Base-by-base conservation (phyloP, 2,113 vertebrate genomes). In the Amblyopsis rosae region DNA sequence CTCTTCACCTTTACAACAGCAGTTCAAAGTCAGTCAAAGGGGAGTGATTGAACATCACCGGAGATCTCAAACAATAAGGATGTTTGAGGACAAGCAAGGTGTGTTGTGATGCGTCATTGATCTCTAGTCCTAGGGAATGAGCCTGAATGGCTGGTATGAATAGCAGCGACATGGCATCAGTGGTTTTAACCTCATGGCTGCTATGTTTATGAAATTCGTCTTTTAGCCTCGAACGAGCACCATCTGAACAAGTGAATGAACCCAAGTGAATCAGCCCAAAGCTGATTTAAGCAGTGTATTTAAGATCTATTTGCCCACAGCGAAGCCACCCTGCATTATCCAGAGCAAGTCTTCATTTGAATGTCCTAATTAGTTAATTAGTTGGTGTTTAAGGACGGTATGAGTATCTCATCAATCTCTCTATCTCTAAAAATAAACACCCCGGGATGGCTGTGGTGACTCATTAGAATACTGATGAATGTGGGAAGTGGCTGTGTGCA, bases 291-390 rank as follows among this genome's bases (percentile, higher is more conserved):
- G 83, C 83, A 64, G 65, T 55, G 71, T 79, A 80, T 81, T 72
- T 77, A 77, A 82, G 86, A 85, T 72, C 75, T 81, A 85, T 89
- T 87, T 86, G 85, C 83, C 81, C 83, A 77, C 75, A 81, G 75
- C 72, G 72, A 75, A 85, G 81, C 89, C 82, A 81, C 72, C 65
- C 81, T 76, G 87, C 85, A 90, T 88, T 90, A 90, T 89, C 82
- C 82, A 87, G 81, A 88, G 86, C 89, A 88, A 84, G 83, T 87
- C 87, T 93, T 93, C 91, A 93, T 92, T 90, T 92, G 88, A 89
- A 92, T 89, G 84, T 90, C 84, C 88, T 91, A 92, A 93, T 93
- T 92, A 92, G 88, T 91, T 89, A 90, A 93, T 93, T 92, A 92
- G 89, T 92, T 93, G 90, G 91, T 93, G 90, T 91, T 92, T 92